Base-by-base conservation (phyloP, 1,140 invertebrate genomes). In the Scaptomyza graminum region DNA sequence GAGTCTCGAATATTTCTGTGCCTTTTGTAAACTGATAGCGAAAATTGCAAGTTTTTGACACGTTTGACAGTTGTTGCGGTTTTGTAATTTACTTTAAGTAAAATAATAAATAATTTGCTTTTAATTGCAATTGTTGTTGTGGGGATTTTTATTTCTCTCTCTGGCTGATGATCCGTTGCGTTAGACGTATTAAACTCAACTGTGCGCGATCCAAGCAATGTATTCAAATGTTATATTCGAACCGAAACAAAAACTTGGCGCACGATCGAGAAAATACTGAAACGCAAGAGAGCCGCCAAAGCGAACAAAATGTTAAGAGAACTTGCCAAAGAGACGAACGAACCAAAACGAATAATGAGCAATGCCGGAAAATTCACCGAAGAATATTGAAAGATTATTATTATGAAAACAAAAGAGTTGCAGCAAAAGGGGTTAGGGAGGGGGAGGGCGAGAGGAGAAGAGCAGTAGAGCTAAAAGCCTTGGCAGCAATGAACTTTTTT, bases 191-290 rank as follows among this genome's bases (percentile, higher is more conserved):
- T 61, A 87, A 87, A 87, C 79, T 87, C 82, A 88, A 87, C 82
- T 87, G 83, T 76, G 82, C 67, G 49, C 67, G 49, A 73, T 56
- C 64, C 15, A 64, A 57, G 64, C 56, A 70, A 51, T 68, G 78
- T 88, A 88, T 82, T 78, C 57, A 79, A 87, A 87, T 87, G 83
- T 87, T 87, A 88, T 87, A 87, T 88, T 82, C 70, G 83, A 88
- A 87, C 31, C n/a, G n/a, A 7, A 34, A 34, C 7, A 77, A 73
- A 73, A 69, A 78, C 78, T 68, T 76, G 69, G 63, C 74, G 64
- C 54, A 77, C 59, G 79, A 85, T 85, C 82, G 31, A 67, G 74
- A 87, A 83, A 87, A 57, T 57, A 57, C 41, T 82, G 68, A 87
- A 65, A 88, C 67, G 62, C 70, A 62, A 65, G 75, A 81, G 78